phyloP scores from a whole-genome alignment of 2,113 vertebrate genomes.

The Rhinoptilus africanus region DNA sequence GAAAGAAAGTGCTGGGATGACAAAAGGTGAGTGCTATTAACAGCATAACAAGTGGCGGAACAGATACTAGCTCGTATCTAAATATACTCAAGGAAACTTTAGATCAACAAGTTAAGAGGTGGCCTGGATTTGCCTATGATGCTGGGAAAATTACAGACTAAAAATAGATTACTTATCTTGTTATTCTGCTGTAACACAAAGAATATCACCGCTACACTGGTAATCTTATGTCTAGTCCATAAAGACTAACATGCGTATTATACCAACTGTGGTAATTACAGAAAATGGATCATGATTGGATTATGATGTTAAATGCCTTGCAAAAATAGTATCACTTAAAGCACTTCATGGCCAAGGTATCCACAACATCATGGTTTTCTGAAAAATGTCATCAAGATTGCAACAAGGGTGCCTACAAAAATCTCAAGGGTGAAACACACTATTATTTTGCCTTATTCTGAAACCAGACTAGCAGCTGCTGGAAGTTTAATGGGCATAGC shows the following conservation, averaged over 20 bases:
- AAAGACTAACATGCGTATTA: not conserved
- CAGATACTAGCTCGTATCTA: not conserved
- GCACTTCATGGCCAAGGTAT: not conserved
- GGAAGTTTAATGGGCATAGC: not conserved
- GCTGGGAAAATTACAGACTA: slow-evolving; percentile 8
- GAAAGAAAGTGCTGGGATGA: not conserved
- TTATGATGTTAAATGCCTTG: not conserved
- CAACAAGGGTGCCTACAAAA: not conserved
- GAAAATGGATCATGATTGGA: slow-evolving; percentile 34
- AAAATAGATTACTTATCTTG: slow-evolving; percentile 11
- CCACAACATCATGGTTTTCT: not conserved
- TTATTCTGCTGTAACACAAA: not conserved
- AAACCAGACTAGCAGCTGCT: not conserved
- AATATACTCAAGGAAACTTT: not conserved
- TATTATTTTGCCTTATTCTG: not conserved
- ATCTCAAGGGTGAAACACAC: not conserved
- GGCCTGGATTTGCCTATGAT: not conserved
- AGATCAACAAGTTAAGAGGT: not conserved
- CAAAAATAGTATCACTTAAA: slow-evolving; percentile 7
- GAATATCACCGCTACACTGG: not conserved
- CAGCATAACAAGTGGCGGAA: not conserved
- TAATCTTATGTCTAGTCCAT: not conserved
- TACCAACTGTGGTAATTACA: slow-evolving; percentile 5
- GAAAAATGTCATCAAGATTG: not conserved
- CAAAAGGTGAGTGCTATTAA: not conserved